A percentile compares a stretch with the other conserved stretches of the same genome.
Conservation (phyloP, 1,140 invertebrate species). For the Rhagoletis zephyria region DNA sequence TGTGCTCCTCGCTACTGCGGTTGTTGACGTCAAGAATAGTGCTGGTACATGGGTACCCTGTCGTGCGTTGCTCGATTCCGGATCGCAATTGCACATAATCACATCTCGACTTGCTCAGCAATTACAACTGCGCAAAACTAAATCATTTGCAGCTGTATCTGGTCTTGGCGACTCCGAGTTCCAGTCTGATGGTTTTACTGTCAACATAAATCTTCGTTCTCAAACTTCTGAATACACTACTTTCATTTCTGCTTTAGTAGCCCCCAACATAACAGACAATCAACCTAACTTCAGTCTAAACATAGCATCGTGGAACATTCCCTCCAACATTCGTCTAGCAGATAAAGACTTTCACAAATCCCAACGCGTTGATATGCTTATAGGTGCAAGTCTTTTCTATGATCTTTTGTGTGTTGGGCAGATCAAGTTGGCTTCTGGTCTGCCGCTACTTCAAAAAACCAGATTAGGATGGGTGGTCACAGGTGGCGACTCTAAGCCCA, state of each 20-base stretch:
- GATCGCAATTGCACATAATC: background rate
- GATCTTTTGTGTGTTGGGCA: conserved; percentile 9
- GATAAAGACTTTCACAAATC: background rate
- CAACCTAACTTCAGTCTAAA: background rate
- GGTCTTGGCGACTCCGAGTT: background rate
- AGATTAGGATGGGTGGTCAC: background rate
- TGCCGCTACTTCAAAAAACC: background rate
- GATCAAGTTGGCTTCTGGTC: background rate
- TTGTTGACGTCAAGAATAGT: background rate
- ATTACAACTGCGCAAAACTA: background rate
- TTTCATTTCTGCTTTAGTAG: background rate
- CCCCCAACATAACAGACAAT: conserved; percentile 12
- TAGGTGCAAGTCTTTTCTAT: background rate
- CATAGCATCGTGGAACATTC: background rate
- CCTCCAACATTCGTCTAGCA: background rate
- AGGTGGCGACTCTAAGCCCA: background rate
- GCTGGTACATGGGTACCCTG: background rate
- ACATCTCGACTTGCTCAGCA: background rate
- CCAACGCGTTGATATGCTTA: background rate
- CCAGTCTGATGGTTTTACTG: background rate
- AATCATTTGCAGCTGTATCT: background rate
- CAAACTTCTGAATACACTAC: background rate
- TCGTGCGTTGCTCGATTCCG: background rate
- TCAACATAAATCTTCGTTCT: background rate
- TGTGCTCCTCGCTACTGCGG: background rate